Conservation (phyloP, 2,888 invertebrate species). For the Azorinus chamasolen region DNA sequence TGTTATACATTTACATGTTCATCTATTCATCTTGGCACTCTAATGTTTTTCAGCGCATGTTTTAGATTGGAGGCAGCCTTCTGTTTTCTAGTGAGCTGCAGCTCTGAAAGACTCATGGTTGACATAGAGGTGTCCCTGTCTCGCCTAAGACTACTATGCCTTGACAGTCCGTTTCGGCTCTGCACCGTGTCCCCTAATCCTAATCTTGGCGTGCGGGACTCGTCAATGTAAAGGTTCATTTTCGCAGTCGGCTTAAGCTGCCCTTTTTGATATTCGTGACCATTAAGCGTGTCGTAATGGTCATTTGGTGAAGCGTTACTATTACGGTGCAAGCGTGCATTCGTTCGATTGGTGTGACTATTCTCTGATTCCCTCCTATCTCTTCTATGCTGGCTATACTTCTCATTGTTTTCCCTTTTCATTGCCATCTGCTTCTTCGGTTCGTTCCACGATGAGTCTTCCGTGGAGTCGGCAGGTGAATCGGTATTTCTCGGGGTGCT, state of each 20-base stretch:
- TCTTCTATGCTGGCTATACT: no score
- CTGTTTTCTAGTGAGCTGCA: conserved; percentile 60
- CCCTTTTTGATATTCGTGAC: neutral
- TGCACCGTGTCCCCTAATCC: conserved; percentile 48
- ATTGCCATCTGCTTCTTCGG: conserved; percentile 27
- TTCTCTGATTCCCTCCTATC: no score
- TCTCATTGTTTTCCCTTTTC: conserved; percentile 4
- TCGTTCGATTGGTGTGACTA: no score
- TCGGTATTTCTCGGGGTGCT: conserved; percentile 45
- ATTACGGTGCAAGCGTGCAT: no score
- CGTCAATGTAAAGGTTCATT: conserved; percentile 47
- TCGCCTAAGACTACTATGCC: conserved; percentile 58
- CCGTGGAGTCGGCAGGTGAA: conserved; percentile 36
- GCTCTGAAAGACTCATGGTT: conserved; percentile 51
- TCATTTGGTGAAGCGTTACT: no score
- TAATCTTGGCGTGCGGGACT: conserved; percentile 45
- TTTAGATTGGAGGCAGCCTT: conserved; percentile 60
- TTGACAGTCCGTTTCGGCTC: conserved; percentile 44
- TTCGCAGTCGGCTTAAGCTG: conserved; percentile 37
- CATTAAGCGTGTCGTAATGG: neutral
- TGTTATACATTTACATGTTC: no score
- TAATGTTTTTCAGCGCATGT: conserved; percentile 52
- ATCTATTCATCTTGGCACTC: conserved; percentile 49
- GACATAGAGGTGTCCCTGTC: conserved; percentile 41
- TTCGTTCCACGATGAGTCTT: conserved; percentile 40